Evolutionary conservation across 2,113 vertebrate species (phyloP), one percentile per base, ranked within the genome.

Genomic region (Oreochromis spilurus): DNA sequence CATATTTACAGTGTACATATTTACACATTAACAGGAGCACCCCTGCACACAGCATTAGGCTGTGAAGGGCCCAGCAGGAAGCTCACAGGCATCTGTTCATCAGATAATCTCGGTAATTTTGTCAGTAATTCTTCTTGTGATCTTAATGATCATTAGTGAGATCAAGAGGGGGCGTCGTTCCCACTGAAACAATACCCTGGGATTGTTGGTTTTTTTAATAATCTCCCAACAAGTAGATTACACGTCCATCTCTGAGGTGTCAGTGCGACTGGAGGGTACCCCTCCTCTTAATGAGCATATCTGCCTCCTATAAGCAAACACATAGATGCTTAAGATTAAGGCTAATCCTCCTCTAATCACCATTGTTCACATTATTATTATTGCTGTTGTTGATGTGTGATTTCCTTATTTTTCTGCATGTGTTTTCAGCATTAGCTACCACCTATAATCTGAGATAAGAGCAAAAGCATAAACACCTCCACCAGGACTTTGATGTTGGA

Each of bases 221-320:
- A 93, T 94, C 92, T 81, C 83, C 87, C 84, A 89, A 81, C 85
- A 92, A 94, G 84, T 86, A 90, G 93, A 94, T 96, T 92, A 92
- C 38, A 90, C 82, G 79, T 84, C 82, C 72, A 29, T 79, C 62
- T 67, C 8, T 12, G 43, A 91, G 89, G 88, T 90, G 88, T 88
- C 58, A 29, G 45, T 57, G 53, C 78, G 53, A 24, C 38, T 38
- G 78, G 38, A 16, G 34, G 79, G 48, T 24, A n/a, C n/a, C n/a
- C n/a, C n/a, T n/a, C n/a, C n/a, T n/a, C n/a, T n/a, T n/a, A 90
- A 89, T 87, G 82, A 93, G 52, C 81, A 88, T 79, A 91, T 87
- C 62, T 72, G 17, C 53, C 72, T 21, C 29, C 24, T 80, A 38
- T 31, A 40, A 83, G 81, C 84, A 92, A 82, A 91, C 82, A 86